A percentile compares a stretch with the other conserved stretches of the same genome.
Evolutionary conservation across 2,797 vertebrate genomes (phyloP).

Genomic region (Acanthornis magna): DNA sequence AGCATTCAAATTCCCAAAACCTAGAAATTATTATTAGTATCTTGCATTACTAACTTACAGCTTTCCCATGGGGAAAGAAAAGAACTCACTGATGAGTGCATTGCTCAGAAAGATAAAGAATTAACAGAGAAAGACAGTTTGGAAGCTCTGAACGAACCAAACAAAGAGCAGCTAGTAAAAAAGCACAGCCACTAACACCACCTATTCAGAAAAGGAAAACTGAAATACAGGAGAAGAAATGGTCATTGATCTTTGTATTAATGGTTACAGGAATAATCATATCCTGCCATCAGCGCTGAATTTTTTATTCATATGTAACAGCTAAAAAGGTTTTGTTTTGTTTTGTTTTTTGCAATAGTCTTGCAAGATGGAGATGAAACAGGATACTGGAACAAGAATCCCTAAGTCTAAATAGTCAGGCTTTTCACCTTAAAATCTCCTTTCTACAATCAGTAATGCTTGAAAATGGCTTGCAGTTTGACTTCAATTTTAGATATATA

Average conservation of each 20-base stretch:
- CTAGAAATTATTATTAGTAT: neutral
- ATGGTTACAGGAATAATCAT: neutral
- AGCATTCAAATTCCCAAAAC: neutral
- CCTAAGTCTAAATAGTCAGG: neutral
- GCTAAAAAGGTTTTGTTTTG: neutral
- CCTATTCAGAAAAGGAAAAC: neutral
- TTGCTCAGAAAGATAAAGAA: neutral
- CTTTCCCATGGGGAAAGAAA: neutral
- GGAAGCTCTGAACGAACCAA: neutral
- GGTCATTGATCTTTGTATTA: neutral
- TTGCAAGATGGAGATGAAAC: neutral
- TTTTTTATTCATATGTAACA: neutral
- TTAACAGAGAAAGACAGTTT: neutral
- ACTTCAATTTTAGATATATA: neutral
- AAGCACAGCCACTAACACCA: neutral
- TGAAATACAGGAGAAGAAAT: neutral
- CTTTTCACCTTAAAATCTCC: neutral
- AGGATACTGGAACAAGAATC: neutral
- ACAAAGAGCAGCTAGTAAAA: neutral
- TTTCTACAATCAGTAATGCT: neutral
- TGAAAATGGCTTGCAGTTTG: neutral
- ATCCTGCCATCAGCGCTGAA: neutral
- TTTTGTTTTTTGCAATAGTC: neutral
- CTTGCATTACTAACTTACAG: neutral
- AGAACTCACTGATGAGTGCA: fast-evolving